Base-by-base conservation (phyloP, 2,113 vertebrate genomes). In the Sturnus vulgaris region DNA sequence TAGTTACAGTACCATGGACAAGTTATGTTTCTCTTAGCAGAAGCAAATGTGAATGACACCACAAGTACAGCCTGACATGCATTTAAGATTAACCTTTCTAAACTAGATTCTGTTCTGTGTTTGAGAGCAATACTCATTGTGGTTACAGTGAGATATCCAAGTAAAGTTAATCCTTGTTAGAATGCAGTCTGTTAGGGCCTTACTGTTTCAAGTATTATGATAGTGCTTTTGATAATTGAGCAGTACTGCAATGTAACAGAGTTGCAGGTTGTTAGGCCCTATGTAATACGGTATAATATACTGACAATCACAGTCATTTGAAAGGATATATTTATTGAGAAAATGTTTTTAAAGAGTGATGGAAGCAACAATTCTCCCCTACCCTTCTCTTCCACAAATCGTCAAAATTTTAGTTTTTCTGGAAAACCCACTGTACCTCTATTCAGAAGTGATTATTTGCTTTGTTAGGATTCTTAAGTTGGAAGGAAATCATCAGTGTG, bases 261-360 rank as follows among this genome's bases (percentile, higher is more conserved):
- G 97, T 96, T 95, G 95, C 91, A 98, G 79, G 86, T 97, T 4
- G 39, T 88, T 93, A 90, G 97, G 95, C 97, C 97, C 97, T 97
- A 88, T 69, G 87, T 93, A 97, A 95, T 96, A 97, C 1, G 82
- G 97, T 97, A 52, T 30, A 97, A 97, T 96, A 98, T 95, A 97
- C 97, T 98, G 98, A 98, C 98, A 98, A 98, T 98, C 98, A 97
- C 95, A 98, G 97, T 97, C 95, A 92, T 96, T 97, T 95, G 97
- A 97, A 97, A 96, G 93, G 97, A 95, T 92, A 97, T 95, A 96
- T 97, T 97, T 97, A 97, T 96, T 97, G 93, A 97, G 97, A 93
- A 96, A 94, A 95, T 96, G 87, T 92, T 97, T 96, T 97, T 97
- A 64, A 94, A 93, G 95, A 96, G 90, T 88, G 82, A 96, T 90